Percentiles rank a stretch among this genome's conserved stretches.
phyloP scores from a whole-genome alignment of 2,797 vertebrate genomes.

The Pogonophryne albipinna region DNA sequence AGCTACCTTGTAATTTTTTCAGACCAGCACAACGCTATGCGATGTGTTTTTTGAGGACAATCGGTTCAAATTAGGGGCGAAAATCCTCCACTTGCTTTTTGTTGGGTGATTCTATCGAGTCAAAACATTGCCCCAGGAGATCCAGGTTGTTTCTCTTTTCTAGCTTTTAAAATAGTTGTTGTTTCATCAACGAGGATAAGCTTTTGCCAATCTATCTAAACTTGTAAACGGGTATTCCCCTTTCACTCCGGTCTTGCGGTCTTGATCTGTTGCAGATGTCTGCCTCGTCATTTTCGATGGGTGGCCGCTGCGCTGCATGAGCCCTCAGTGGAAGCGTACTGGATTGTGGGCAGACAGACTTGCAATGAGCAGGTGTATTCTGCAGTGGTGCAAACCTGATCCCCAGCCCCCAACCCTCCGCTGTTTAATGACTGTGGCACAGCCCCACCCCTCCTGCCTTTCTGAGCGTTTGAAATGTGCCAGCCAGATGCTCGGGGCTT shows the following conservation, averaged over 20 bases:
- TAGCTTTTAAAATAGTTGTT: constrained; percentile 15
- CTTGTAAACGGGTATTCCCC: constrained; percentile 38
- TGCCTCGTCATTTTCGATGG: constrained; percentile 46
- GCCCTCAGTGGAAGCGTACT: constrained; percentile 45
- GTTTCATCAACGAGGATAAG: constrained; percentile 23
- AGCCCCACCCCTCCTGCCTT: constrained; percentile 60
- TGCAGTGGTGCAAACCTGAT: constrained; percentile 42
- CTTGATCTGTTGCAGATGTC: constrained; percentile 70
- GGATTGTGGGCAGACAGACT: constrained; percentile 53
- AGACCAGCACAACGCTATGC: background rate
- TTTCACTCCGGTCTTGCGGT: constrained; percentile 50
- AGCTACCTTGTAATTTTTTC: background rate
- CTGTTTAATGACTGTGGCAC: constrained; percentile 75
- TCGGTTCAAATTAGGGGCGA: constrained; percentile 2
- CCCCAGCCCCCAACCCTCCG: constrained; percentile 39
- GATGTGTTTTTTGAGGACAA: background rate
- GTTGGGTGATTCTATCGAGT: background rate
- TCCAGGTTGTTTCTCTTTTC: constrained; percentile 7
- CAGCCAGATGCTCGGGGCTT: constrained; percentile 78
- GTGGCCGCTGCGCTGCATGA: constrained; percentile 46
- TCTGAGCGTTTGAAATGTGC: constrained; percentile 72
- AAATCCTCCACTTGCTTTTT: background rate
- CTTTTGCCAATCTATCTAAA: constrained; percentile 22
- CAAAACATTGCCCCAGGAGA: too few species aligned
- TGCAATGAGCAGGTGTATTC: constrained; percentile 74